Base-by-base conservation (phyloP, 2,888 invertebrate species). In the Netelia virgata region DNA sequence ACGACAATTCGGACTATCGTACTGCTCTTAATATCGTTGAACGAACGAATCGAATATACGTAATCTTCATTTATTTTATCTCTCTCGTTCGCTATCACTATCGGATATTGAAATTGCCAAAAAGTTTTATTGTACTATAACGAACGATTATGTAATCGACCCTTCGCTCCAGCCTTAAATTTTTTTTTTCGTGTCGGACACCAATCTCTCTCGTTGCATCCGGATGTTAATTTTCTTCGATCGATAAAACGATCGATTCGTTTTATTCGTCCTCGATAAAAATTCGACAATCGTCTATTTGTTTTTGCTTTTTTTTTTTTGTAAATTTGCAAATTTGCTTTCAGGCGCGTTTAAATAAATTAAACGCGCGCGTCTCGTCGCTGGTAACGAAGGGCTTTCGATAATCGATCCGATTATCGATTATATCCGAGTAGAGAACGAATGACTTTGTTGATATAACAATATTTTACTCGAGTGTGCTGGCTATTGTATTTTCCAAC, bases 41-140 rank as follows among this genome's bases (percentile, higher is more conserved):
- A n/a, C 14, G 43, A 78, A 78, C 68, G 61, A 53, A 53, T 66
- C 11, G 18, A 47, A 61, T 14, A 47, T 36, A 47, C 47, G 47
- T 47, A 16, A 66, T 47, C 9, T 57, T 43, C 6, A 43, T 28
- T 50, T 50, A 28, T 69, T 73, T 16, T 16, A 1, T 57, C 55
- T 64, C 36, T 59, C 23, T 69, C 61, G 43, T 55, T 28, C 9
- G 18, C 20, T 57, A 36, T 53, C 9, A 36, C 20, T 57, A 41
- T 53, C 1, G 11, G 16, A 23, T 16, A 70, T 82, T 47, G 10
- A 41, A 76, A 57, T 57, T 64, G 23, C 57, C 57, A 59, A 80
- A 36, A 50, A 66, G 47, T 47, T 16, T 73, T 47, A 73, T 66
- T 64, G 70, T 79, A 57, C 55, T 23, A 43, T 66, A 59, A 64